These are phyloP conservation scores for Cynaeus angustus DNA, from an alignment of 2,888 invertebrate species.

Conservation along the genomic window DNA sequence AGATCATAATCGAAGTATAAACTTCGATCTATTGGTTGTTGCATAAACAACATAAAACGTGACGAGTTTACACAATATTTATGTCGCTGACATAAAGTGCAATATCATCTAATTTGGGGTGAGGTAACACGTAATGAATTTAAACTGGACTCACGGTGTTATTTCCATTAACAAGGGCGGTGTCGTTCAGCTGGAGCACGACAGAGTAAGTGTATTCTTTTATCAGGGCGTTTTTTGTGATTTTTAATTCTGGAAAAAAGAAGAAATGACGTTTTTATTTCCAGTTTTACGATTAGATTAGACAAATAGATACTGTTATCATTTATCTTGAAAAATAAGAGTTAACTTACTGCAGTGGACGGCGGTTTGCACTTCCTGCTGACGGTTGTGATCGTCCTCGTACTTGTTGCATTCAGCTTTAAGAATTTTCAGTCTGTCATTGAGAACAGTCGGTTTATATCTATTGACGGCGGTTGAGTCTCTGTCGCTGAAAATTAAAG, in stretches of 20 bases:
- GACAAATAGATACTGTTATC: too few relatives aligned
- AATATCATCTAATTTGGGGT: slow-evolving; percentile 17
- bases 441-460: slow-evolving; percentile 67
- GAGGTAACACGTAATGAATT: slow-evolving; percentile 31
- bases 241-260: slow-evolving; percentile 62
- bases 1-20: slow-evolving; percentile 1
- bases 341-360: slow-evolving; percentile 64
- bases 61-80: slow-evolving; percentile 25
- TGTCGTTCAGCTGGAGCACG: slow-evolving; percentile 73
- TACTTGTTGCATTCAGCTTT: slow-evolving; percentile 67
- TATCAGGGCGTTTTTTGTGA: slow-evolving; percentile 59
- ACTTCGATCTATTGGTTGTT: slow-evolving; percentile 9
- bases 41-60: slow-evolving; percentile 10
- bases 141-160: slow-evolving; percentile 56
- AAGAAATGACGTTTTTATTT: too few relatives aligned
- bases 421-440: slow-evolving; percentile 62
- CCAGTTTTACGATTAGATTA: too few relatives aligned
- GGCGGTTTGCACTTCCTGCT: slow-evolving; percentile 61
- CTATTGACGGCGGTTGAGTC: slow-evolving; percentile 70
- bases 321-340: too few relatives aligned
- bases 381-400: slow-evolving; percentile 60
- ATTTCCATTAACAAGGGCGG: slow-evolving; percentile 66
- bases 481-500: slow-evolving; percentile 70
- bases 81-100: slow-evolving; percentile 13
- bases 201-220: slow-evolving; percentile 73